These are phyloP conservation scores for Arctopsyche grandis DNA, from an alignment of 1,140 invertebrate genomes.

Conservation along the genomic window DNA sequence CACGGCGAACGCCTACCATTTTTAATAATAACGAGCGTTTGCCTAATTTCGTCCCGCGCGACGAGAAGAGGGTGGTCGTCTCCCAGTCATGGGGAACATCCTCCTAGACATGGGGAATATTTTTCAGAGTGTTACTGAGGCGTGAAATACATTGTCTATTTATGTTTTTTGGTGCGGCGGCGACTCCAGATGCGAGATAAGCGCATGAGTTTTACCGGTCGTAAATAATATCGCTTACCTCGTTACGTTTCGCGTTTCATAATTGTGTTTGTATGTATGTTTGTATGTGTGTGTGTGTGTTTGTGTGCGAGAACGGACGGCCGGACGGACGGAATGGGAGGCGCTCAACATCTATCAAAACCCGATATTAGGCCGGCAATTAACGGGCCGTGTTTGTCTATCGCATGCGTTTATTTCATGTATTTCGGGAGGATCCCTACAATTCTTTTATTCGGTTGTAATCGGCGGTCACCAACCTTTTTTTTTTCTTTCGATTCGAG, in stretches of 20 bases:
- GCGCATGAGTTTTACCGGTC: conserved; percentile 40
- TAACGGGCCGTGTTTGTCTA: neutral
- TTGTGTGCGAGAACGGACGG: too few species aligned
- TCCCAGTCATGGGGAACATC: neutral
- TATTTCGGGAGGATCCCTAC: too few species aligned
- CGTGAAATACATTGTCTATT: conserved; percentile 48
- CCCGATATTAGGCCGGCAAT: conserved; percentile 4
- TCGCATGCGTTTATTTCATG: too few species aligned
- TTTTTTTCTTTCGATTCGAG: too few species aligned
- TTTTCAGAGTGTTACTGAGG: conserved; percentile 33
- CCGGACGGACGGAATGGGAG: neutral
- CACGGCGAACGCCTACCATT: conserved; percentile 7
- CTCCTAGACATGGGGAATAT: neutral
- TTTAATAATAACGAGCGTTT: conserved; percentile 1
- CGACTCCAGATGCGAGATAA: conserved; percentile 49
- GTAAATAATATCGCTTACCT: conserved; percentile 51
- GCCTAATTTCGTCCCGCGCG: neutral
- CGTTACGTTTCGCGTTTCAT: conserved; percentile 44
- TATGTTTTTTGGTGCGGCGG: conserved; percentile 41
- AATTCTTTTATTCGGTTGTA: too few species aligned
- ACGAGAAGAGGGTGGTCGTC: neutral
- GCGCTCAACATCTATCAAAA: neutral
- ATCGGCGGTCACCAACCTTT: too few species aligned
- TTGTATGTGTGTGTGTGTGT: neutral
- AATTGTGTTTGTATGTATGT: too few species aligned